phyloP scores from a whole-genome alignment of 2,797 vertebrate species.

The Pantherophis alleghaniensis region DNA sequence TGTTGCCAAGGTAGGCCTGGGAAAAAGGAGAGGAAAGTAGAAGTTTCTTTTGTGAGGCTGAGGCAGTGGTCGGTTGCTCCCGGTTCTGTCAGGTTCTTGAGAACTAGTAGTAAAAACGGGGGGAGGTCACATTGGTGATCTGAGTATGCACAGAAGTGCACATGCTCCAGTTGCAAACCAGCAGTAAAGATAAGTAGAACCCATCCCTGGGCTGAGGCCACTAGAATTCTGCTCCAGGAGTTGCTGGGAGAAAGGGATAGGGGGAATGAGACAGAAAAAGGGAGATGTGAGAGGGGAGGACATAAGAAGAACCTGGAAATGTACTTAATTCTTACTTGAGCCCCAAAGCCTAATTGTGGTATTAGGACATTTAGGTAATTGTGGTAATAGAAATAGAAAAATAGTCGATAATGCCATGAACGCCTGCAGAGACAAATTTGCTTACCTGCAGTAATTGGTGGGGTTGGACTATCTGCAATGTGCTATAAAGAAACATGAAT shows the following conservation, averaged over 20 bases:
- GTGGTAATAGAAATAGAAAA: not conserved
- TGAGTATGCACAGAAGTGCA: too few species aligned
- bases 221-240: constrained; percentile 58
- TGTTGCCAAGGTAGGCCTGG: constrained; percentile 6
- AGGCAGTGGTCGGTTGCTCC: not conserved
- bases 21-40: not conserved
- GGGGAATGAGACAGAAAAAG: not conserved
- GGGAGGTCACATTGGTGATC: too few species aligned
- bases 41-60: not conserved
- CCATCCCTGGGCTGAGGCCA: constrained; percentile 18
- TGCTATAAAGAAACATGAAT: constrained; percentile 34
- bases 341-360: not conserved
- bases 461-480: not conserved
- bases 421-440: not conserved
- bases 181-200: too few species aligned
- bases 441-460: not conserved
- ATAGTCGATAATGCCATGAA: not conserved
- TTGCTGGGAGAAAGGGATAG: constrained; percentile 31
- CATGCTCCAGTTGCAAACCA: too few species aligned
- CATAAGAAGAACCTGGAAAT: not conserved
- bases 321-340: not conserved
- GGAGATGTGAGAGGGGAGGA: not conserved
- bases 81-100: too few species aligned
- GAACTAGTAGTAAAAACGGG: too few species aligned
- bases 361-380: not conserved